These are phyloP conservation scores for Ceuthmochares aereus DNA, from an alignment of 2,113 vertebrate species.

Conservation along the genomic window DNA sequence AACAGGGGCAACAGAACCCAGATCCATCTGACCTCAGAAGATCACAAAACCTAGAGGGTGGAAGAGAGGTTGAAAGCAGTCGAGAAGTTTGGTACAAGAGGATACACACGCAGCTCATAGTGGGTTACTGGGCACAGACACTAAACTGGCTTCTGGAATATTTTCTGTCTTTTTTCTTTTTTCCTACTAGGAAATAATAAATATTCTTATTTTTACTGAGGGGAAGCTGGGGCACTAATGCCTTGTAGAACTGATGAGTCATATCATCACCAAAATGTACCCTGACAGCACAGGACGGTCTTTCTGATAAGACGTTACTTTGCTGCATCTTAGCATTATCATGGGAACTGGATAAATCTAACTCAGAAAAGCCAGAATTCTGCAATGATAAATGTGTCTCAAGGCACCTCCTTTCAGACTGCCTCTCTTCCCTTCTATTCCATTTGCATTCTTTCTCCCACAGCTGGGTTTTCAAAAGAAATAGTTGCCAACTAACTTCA, in stretches of 20 bases:
- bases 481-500: not conserved
- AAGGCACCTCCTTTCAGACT: not conserved
- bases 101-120: not conserved
- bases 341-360: not conserved
- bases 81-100: not conserved
- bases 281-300: not conserved
- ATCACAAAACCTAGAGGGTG: not conserved
- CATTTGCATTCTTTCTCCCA: not conserved
- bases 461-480: not conserved
- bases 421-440: not conserved
- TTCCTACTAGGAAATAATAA: conserved; percentile 14
- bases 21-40: not conserved
- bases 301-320: not conserved
- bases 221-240: conserved; percentile 16
- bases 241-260: conserved; percentile 20
- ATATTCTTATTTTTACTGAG: not conserved
- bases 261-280: not conserved
- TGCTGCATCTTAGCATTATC: not conserved
- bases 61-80: not conserved
- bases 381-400: not conserved
- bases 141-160: not conserved
- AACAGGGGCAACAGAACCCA: not conserved
- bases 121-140: not conserved
- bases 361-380: not conserved
- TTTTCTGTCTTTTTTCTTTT: not conserved